Evolutionary conservation across 2,797 vertebrate species (phyloP), one percentile per base, ranked within the genome.

Genomic region (Percopsis omiscomaycus): DNA sequence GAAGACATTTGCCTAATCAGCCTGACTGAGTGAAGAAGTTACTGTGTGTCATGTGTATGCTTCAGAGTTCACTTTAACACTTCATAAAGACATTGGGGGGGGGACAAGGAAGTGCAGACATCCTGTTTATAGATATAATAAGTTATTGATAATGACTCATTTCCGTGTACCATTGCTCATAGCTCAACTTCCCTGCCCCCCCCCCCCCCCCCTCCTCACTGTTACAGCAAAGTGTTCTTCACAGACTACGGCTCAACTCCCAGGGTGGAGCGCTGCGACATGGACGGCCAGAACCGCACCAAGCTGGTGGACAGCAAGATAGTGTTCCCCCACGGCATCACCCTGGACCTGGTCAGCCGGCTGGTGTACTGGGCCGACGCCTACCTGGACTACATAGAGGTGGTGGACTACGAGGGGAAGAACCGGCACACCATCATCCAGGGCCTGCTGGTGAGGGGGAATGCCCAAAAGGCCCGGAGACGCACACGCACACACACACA

Each of bases 371-470:
- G 97, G 97, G 95, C 96, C 0, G 97, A 98, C 0, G 96, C 95
- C 53, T 99, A 99, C 85, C 92, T 99, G 85, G 96, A 98, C 86
- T 98, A 99, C 77, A 98, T 99, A 0, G 97, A 99, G 77, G 96
- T 99, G 89, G 96, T 98, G 42, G 96, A 98, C 75, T 99, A 99
- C 0, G 97, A 98, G 86, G 97, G 97, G 87, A 98, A 96, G 78
- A 95, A 97, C 90, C 91, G 97, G n/a, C 96, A 97, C 80, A 98
- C 96, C 74, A 96, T 99, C 86, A 98, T 98, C 82, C 97, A 99
- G 85, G 95, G 96, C 51, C 92, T 96, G 74, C 85, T 95, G 94
- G 97, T 98, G 90, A 94, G 96, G 73, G 3, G 27, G 2, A 32
- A 49, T 5, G 13, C 4, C 2, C 11, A 53, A 4, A n/a, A 42